Evolutionary conservation across 2,113 vertebrate species (phyloP).

Genomic region (Nesogale talazaci): DNA sequence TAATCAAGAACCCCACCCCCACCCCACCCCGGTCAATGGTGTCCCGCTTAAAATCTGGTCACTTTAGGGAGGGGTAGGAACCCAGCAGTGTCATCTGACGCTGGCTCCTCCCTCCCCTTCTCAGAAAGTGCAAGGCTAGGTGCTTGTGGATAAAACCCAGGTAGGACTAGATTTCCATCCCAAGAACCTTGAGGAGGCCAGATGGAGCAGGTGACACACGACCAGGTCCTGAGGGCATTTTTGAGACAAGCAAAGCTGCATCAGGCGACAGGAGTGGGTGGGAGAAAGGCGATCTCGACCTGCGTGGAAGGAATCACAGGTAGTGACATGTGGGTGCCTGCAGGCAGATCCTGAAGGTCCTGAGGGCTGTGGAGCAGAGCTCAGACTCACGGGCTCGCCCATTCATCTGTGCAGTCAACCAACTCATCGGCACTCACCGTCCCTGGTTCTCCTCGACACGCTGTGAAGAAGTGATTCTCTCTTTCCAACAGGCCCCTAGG

Average conservation of each 20-base stretch:
- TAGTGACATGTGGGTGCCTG: neutral
- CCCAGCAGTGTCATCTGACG: neutral
- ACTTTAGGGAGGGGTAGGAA: too few species aligned
- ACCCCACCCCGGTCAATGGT: too few species aligned
- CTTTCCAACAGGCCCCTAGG: neutral
- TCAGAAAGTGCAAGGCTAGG: neutral
- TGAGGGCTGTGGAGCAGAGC: neutral
- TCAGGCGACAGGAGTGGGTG: neutral
- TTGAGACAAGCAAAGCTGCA: neutral
- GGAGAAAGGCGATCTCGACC: neutral
- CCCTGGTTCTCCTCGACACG: neutral
- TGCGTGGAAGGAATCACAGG: neutral
- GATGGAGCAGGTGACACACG: neutral
- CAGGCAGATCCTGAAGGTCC: neutral
- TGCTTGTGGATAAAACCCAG: neutral
- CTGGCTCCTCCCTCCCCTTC: neutral
- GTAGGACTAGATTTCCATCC: neutral
- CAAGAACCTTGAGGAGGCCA: neutral
- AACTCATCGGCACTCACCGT: neutral
- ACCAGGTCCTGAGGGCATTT: neutral
- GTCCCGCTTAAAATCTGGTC: too few species aligned
- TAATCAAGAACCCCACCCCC: too few species aligned
- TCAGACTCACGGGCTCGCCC: fast-evolving
- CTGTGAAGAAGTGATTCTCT: neutral
- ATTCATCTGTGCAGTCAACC: neutral